Conservation (phyloP, 2,797 vertebrate genomes). For the Mus minutoides region DNA sequence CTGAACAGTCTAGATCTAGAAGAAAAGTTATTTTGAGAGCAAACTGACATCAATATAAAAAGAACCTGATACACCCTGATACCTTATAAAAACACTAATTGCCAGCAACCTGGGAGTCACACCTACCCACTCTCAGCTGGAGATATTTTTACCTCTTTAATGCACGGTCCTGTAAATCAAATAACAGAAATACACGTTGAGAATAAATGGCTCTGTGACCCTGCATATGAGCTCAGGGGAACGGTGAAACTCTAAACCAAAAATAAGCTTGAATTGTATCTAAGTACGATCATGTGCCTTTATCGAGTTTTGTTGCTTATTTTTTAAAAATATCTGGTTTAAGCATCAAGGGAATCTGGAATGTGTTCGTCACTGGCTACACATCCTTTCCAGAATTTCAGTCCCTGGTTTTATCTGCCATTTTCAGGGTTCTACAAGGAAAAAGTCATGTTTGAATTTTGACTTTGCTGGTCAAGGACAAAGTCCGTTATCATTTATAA, state of each 20-base stretch:
- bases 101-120: slow-evolving; percentile 36
- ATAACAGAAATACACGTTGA: slow-evolving; percentile 19
- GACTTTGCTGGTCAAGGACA: slow-evolving; percentile 32
- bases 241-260: slow-evolving; percentile 26
- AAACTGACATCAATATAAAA: slow-evolving; percentile 51
- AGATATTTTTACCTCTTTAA: slow-evolving; percentile 51
- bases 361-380: not conserved
- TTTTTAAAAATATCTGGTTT: not conserved
- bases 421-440: not conserved
- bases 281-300: not conserved
- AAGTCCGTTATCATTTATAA: slow-evolving; percentile 15
- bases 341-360: not conserved
- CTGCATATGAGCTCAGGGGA: not conserved
- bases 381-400: slow-evolving; percentile 38
- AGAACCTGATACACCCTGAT: slow-evolving; percentile 35
- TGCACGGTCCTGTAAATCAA: slow-evolving; percentile 12
- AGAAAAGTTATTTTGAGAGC: slow-evolving; percentile 72
- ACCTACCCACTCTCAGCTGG: not conserved
- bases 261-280: slow-evolving; percentile 27
- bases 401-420: not conserved
- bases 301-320: slow-evolving; percentile 4
- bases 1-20: slow-evolving; percentile 59
- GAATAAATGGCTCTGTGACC: not conserved
- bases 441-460: slow-evolving; percentile 43
- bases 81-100: slow-evolving; percentile 58